A percentile compares a stretch with the other conserved stretches of the same genome.
phyloP scores from a whole-genome alignment of 2,113 vertebrate genomes.

The Ceyx melanurus region DNA sequence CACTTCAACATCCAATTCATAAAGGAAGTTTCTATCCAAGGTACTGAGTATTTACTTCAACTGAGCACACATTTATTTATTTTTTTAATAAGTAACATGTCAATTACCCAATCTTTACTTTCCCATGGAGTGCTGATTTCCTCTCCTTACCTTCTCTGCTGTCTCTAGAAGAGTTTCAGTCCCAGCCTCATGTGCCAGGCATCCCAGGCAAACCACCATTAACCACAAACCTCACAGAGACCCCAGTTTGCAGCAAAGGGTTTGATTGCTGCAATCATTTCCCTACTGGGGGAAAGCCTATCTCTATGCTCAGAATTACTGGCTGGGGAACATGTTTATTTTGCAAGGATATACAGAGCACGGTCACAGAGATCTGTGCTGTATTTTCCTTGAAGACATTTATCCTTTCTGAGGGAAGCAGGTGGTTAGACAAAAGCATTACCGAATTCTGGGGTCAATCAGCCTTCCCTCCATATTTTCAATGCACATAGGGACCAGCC shows the following conservation, averaged over 20 bases:
- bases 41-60: not conserved
- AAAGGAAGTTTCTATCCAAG: not conserved
- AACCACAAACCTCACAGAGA: not conserved
- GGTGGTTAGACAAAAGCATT: not conserved
- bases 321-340: rapidly evolving
- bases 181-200: not conserved
- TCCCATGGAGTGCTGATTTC: not conserved
- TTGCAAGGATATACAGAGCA: not conserved
- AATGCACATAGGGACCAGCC: rapidly evolving
- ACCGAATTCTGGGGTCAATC: not conserved
- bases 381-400: not conserved
- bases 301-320: rapidly evolving
- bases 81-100: not conserved
- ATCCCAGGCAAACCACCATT: not conserved
- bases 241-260: rapidly evolving
- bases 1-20: not conserved
- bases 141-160: not conserved
- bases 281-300: not conserved
- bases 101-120: not conserved
- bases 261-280: not conserved
- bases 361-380: not conserved
- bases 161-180: not conserved
- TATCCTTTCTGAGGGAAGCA: not conserved
- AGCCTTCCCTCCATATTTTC: not conserved
- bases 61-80: not conserved